phyloP scores from a whole-genome alignment of 2,888 invertebrate species.

The Steinernema scapterisci region DNA sequence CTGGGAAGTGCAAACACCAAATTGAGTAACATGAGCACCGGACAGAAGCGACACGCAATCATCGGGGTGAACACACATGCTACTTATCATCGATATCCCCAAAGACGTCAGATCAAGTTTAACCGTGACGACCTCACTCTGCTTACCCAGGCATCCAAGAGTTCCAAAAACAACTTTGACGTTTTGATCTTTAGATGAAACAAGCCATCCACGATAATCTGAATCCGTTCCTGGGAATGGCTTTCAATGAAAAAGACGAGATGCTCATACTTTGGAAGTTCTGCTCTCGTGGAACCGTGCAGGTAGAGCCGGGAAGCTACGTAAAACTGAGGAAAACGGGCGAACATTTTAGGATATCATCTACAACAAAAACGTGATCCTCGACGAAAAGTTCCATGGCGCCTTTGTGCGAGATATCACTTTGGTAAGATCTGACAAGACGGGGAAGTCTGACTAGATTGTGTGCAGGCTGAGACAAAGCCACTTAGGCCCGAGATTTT shows the following conservation, averaged over 20 bases:
- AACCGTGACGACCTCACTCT: constrained; percentile 44
- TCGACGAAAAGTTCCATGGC: constrained; percentile 53
- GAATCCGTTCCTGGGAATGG: constrained; percentile 89
- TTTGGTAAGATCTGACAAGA: no score
- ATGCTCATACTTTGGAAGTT: constrained; percentile 65
- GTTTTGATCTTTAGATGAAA: constrained; percentile 75
- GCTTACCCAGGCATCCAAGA: constrained; percentile 38
- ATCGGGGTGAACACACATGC: constrained; percentile 57
- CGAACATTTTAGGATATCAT: constrained; percentile 44
- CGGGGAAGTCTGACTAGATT: no score
- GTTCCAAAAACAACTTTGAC: constrained; percentile 78
- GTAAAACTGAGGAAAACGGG: neutral
- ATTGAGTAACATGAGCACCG: constrained; percentile 47
- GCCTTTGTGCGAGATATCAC: constrained; percentile 54
- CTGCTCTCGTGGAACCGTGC: constrained; percentile 55
- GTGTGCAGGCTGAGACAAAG: no score
- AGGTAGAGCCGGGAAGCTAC: neutral
- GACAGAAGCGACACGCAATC: constrained; percentile 57
- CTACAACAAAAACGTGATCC: constrained; percentile 49
- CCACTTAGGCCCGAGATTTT: no score
- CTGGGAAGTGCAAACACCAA: constrained; percentile 52
- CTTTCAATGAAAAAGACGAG: constrained; percentile 65
- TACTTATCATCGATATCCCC: constrained; percentile 46
- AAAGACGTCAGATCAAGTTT: constrained; percentile 48
- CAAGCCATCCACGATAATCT: constrained; percentile 94